Conservation (phyloP, 2,113 vertebrate genomes). For the Enhydra lutris region DNA sequence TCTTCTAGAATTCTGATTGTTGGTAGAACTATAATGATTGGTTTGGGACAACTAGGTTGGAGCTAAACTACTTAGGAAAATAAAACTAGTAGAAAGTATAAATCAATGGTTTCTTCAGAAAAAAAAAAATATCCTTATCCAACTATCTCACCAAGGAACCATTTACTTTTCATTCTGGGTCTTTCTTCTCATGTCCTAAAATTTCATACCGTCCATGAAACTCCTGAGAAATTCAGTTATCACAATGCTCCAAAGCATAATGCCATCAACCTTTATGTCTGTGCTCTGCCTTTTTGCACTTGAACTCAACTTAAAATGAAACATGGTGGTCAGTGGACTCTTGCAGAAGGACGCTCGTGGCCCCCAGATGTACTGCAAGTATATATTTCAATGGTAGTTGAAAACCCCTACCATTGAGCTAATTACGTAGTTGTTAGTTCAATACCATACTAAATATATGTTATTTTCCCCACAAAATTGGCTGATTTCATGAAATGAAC, state of each 20-base stretch:
- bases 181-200: background rate
- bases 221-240: background rate
- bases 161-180: background rate
- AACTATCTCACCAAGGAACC: background rate
- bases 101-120: background rate
- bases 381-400: background rate
- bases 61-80: background rate
- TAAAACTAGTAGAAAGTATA: background rate
- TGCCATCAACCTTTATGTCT: background rate
- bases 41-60: background rate
- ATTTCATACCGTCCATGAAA: background rate
- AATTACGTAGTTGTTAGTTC: background rate
- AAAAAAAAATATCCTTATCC: background rate
- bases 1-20: background rate
- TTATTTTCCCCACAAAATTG: background rate
- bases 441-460: background rate
- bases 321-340: background rate
- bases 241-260: background rate
- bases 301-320: background rate
- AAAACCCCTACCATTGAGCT: background rate
- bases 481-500: background rate
- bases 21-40: background rate
- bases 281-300: background rate
- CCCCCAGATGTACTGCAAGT: background rate
- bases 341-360: background rate